Evolutionary conservation across 2,888 invertebrate species (phyloP).

Genomic region (Leistus spinibarbis): DNA sequence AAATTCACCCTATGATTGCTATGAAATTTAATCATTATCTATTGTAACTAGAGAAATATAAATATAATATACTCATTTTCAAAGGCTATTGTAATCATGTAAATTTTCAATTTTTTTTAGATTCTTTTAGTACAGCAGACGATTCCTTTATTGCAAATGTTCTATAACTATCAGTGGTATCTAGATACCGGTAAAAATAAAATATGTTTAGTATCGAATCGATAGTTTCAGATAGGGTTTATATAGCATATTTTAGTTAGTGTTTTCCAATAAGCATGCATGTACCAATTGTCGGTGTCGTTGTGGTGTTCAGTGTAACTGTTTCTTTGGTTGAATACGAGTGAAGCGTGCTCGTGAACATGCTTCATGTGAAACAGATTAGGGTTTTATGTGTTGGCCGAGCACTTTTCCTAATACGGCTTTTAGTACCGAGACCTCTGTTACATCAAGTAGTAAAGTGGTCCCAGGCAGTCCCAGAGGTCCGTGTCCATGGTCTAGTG

Average conservation of each 20-base stretch:
- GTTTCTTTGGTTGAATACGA: background rate
- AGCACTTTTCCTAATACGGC: constrained; percentile 45
- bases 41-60: no score
- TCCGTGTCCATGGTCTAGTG: background rate
- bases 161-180: no score
- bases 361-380: constrained; percentile 44
- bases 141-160: no score
- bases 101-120: no score
- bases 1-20: no score
- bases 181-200: background rate
- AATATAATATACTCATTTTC: no score
- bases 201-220: background rate
- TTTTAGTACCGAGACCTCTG: constrained; percentile 44
- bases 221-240: background rate
- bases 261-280: background rate
- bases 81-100: no score
- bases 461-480: background rate
- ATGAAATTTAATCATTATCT: no score
- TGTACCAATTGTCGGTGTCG: background rate
- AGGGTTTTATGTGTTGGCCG: constrained; percentile 47
- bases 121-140: no score
- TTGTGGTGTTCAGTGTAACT: background rate
- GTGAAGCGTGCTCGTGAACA: background rate
- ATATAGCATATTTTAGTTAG: background rate
- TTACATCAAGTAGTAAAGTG: constrained; percentile 10